phyloP scores from a whole-genome alignment of 2,888 invertebrate genomes.

The Drosophila ustulata region DNA sequence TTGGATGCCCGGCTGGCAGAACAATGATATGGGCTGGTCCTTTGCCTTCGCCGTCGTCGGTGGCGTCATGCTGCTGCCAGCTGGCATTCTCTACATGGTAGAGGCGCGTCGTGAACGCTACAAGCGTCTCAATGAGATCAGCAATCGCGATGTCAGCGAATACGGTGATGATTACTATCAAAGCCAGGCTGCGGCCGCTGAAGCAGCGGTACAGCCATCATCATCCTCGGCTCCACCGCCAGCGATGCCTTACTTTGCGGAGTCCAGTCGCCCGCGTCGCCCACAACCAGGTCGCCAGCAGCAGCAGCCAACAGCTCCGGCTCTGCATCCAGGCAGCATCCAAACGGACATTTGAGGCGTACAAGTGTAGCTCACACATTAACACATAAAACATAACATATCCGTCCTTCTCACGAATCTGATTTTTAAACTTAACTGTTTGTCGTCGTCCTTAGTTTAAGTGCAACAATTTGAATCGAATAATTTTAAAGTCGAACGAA shows the following conservation, averaged over 20 bases:
- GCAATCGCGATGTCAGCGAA: constrained; percentile 88
- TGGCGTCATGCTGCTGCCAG: constrained; percentile 90
- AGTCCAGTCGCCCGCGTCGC: constrained; percentile 80
- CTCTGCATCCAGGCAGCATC: constrained; percentile 84
- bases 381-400: constrained; percentile 17
- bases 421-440: background rate
- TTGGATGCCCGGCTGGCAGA: constrained; percentile 98
- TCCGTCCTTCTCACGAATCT: constrained; percentile 40
- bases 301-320: constrained; percentile 59
- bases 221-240: constrained; percentile 41
- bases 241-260: constrained; percentile 66
- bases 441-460: constrained; percentile 35
- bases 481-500: constrained; percentile 18
- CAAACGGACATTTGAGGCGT: constrained; percentile 90
- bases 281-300: constrained; percentile 71
- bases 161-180: constrained; percentile 86
- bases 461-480: constrained; percentile 38
- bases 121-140: constrained; percentile 89
- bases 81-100: constrained; percentile 92
- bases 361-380: constrained; percentile 19
- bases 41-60: constrained; percentile 94
- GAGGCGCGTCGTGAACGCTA: constrained; percentile 93
- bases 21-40: constrained; percentile 97
- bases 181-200: constrained; percentile 56
- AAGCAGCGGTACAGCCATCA: constrained; percentile 8